Evolutionary conservation across 2,797 vertebrate species (phyloP), one percentile per base, ranked within the genome.

Genomic region (Micromesistius poutassou): DNA sequence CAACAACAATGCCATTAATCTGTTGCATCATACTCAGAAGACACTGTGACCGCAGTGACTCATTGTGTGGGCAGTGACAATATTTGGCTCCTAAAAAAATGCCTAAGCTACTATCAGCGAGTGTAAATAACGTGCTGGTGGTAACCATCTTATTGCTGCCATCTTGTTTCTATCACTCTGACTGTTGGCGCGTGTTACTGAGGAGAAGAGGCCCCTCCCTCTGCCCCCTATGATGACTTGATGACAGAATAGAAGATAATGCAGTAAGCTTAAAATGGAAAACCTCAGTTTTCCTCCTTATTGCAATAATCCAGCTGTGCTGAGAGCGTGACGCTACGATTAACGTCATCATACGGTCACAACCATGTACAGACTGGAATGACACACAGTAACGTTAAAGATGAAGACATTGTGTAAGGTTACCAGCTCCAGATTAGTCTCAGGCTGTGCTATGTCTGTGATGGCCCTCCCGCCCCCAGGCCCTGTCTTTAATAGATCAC

Each of bases 1-100:
- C 30, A 76, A 38, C 30, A 76, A 83, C 55, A 82, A 76, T 77
- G 81, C 30, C 66, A 8, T 66, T 46, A 71, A 76, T 66, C 38
- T 73, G 30, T 40, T 19, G 30, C 71, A 79, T 50, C 28, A 46
- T 74, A 72, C 78, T 19, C 13, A 76, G 74, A 50, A 1, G 16
- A 74, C 71, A 28, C 40, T 68, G 0, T 14, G 19, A 46, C 38
- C 33, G 5, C 66, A 30, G 62, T 72, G 72, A 72, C 70, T 35
- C 74, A 13, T 40, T 10, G 38, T 33, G 33, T 16, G 42, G 75
- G 42, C 16, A 25, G n/a, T n/a, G n/a, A 31, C 12, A 71, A 71
- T 71, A 19, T 71, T 62, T 62, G 55, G 55, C n/a, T 62, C 22
- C 25, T 62, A 10, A 8, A 42, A 42, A 42, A 42, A 42, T 42